Evolutionary conservation across 92 coral and sea anemone genomes (phyloP), one percentile per base, ranked within the genome.

Genomic region (Scolanthus callimorphus): DNA sequence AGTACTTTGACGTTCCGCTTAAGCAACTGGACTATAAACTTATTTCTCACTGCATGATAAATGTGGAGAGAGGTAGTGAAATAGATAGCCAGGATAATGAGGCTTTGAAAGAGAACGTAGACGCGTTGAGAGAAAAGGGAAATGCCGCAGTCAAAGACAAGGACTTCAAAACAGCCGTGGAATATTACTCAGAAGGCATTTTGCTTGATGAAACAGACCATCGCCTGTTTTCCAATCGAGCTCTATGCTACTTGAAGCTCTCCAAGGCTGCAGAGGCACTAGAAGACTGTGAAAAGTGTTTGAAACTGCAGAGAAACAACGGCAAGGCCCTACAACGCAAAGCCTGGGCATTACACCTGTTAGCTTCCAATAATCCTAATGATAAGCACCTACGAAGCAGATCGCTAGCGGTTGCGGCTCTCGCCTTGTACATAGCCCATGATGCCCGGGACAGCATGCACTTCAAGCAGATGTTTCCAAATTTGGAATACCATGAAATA

Each of bases 291-390:
- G 68, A 72, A 13, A 65, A 38, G 4, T 86, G 95, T 30, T 69
- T 86, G 25, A 62, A 55, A 26, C 48, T 76, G 23, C 39, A 70
- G 11, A 60, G 74, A 27, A 1, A 17, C 22, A 70, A 56, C 71
- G 50, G 44, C 38, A 86, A 86, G 62, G 95, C 95, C 0, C 38
- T 86, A 53, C 59, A 10, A 62, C 76, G 90, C 2, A 86, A 86
- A 34, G 90, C 95, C 2, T 86, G 90, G 95, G 86, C 95, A 27
- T 81, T 86, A 28, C 53, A 24, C 29, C 62, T 62, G 2, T 74
- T 83, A 66, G 11, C 52, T 9, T 15, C 8, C 6, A 9, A 9
- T 46, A 9, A 20, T 10, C 26, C 48, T 22, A 2, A 1, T 11
- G 48, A 67, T 9, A 46, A 46, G 17, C 52, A 46, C 17, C 67